phyloP scores from a whole-genome alignment of 92 coral and sea anemone species.

The Virgularia gustaviana region DNA sequence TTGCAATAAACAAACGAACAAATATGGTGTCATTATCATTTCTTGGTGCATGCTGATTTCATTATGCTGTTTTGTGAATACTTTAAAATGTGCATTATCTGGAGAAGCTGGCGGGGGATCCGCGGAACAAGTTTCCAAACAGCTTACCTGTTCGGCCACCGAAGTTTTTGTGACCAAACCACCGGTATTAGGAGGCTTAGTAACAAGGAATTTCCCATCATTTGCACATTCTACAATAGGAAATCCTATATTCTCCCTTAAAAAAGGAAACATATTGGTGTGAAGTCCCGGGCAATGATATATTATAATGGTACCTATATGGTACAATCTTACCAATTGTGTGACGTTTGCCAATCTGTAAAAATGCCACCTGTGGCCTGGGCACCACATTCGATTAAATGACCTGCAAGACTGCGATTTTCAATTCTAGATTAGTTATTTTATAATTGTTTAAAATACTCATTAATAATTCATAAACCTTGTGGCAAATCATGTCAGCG shows the following conservation, averaged over 20 bases:
- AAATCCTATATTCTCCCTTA: slow-evolving; percentile 92
- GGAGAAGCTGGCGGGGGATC: too few relatives aligned
- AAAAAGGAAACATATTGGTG: slow-evolving; percentile 3
- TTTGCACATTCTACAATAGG: slow-evolving; percentile 90
- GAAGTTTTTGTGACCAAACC: slow-evolving; percentile 86
- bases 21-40: too few relatives aligned
- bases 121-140: background rate
- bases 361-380: slow-evolving; percentile 97
- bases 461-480: too few relatives aligned
- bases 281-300: background rate
- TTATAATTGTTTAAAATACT: background rate
- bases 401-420: slow-evolving; percentile 81
- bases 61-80: too few relatives aligned
- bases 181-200: slow-evolving; percentile 95
- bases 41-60: too few relatives aligned
- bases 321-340: slow-evolving; percentile 65
- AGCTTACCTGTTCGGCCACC: slow-evolving; percentile 84
- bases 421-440: background rate
- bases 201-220: slow-evolving; percentile 85
- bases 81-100: too few relatives aligned
- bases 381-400: slow-evolving; percentile 96
- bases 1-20: too few relatives aligned
- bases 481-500: too few relatives aligned
- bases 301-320: background rate
- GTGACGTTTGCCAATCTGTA: slow-evolving; percentile 95